Percentiles rank a stretch among this genome's conserved stretches.
Evolutionary conservation across 1,140 invertebrate species (phyloP).

Genomic region (Condylostylus longicornis): DNA sequence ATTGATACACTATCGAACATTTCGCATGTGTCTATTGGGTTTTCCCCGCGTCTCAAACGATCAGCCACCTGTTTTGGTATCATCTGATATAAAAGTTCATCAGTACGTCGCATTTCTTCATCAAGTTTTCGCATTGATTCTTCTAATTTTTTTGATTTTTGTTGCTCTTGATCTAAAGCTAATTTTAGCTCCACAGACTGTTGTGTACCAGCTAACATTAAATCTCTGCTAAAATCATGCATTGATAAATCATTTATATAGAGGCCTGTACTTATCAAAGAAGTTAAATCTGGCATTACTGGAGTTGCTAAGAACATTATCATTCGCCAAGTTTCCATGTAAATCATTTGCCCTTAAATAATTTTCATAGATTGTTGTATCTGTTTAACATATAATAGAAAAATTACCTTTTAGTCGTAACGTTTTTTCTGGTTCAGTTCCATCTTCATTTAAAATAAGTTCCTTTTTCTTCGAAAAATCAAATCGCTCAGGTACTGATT

Average conservation of each 20-base stretch:
- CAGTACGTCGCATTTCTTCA: slow-evolving; percentile 88
- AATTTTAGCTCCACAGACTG: slow-evolving; percentile 92
- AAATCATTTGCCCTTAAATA: slow-evolving; percentile 87
- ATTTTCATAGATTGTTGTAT: no score
- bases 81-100: slow-evolving; percentile 94
- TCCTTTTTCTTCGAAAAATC: slow-evolving; percentile 42
- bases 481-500: slow-evolving; percentile 52
- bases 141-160: slow-evolving; percentile 91
- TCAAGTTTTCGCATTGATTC: slow-evolving; percentile 92
- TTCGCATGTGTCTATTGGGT: slow-evolving; percentile 88
- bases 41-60: slow-evolving; percentile 76
- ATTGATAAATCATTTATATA: slow-evolving; percentile 96
- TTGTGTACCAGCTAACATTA: slow-evolving; percentile 92
- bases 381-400: neutral
- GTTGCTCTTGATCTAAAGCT: slow-evolving; percentile 88
- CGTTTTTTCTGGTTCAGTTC: slow-evolving; percentile 49
- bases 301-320: slow-evolving; percentile 93
- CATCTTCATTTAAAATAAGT: slow-evolving; percentile 45
- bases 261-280: slow-evolving; percentile 70
- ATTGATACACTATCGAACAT: slow-evolving; percentile 92
- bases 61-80: slow-evolving; percentile 95
- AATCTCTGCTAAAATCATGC: slow-evolving; percentile 94
- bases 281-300: slow-evolving; percentile 83
- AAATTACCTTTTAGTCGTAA: slow-evolving; percentile 63
- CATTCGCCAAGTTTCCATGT: slow-evolving; percentile 94